Conservation (phyloP, 2,888 invertebrate genomes). For the Torymus aiolomorphi region DNA sequence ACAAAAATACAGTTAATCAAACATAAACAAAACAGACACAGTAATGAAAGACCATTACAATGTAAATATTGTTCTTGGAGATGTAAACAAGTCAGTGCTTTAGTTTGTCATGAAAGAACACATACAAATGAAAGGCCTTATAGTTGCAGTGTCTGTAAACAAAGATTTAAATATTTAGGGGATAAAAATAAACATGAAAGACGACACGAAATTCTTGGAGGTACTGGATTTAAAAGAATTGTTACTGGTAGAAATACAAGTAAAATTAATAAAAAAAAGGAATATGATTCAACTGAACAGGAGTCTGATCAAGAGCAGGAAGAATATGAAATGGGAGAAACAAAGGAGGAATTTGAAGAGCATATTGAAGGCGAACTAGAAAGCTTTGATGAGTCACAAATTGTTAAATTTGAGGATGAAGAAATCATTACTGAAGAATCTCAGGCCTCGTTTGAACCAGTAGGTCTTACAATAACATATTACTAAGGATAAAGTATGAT, state of each 20-base stretch:
- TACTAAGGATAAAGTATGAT: neutral
- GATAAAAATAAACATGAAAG: constrained; percentile 74
- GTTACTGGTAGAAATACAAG: constrained; percentile 70
- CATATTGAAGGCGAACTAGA: constrained; percentile 47
- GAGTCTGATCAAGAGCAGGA: constrained; percentile 59
- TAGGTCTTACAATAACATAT: constrained; percentile 39
- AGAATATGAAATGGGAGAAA: constrained; percentile 54
- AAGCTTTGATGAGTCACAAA: constrained; percentile 58
- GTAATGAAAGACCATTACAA: constrained; percentile 72
- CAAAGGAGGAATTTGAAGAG: constrained; percentile 61
- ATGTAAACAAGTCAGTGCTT: constrained; percentile 74
- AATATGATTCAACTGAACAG: constrained; percentile 60
- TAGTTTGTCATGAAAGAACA: constrained; percentile 74
- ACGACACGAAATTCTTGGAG: constrained; percentile 72
- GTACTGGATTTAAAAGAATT: constrained; percentile 73
- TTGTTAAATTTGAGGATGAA: constrained; percentile 63
- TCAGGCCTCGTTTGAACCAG: constrained; percentile 66
- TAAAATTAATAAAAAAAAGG: constrained; percentile 64
- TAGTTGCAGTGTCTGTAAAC: constrained; percentile 72
- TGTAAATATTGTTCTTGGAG: constrained; percentile 73
- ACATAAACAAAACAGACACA: constrained; percentile 74
- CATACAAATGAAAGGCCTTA: constrained; percentile 74
- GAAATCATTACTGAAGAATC: constrained; percentile 63
- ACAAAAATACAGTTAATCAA: constrained; percentile 74
- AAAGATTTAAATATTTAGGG: constrained; percentile 73